Conservation (phyloP, 2,113 vertebrate species). For the Lethenteron camtschaticum region DNA sequence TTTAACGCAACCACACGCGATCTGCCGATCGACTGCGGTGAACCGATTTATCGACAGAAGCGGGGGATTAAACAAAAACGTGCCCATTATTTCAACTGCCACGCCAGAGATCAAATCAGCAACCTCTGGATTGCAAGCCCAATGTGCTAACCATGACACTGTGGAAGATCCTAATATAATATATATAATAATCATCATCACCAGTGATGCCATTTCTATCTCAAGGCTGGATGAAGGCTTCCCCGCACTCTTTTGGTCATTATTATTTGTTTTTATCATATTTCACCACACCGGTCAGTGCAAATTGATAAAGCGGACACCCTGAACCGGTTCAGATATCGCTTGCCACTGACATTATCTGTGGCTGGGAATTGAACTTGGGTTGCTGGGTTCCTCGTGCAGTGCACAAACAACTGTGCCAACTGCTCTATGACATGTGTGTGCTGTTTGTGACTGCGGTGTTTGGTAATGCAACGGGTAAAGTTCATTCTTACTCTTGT, state of each 20-base stretch:
- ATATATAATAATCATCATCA: too few species aligned
- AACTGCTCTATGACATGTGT: background rate
- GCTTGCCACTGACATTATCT: background rate
- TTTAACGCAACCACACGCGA: too few species aligned
- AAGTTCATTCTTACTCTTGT: constrained; percentile 40
- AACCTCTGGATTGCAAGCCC: too few species aligned
- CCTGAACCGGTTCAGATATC: background rate
- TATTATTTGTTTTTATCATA: background rate
- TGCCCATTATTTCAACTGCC: too few species aligned
- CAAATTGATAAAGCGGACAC: background rate
- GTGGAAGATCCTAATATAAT: too few species aligned
- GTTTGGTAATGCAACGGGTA: background rate
- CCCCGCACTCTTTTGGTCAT: background rate
- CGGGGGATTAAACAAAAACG: too few species aligned
- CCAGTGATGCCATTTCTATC: too few species aligned
- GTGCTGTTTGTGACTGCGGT: background rate
- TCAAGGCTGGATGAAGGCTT: background rate
- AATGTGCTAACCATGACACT: too few species aligned
- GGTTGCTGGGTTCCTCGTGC: background rate
- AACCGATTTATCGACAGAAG: too few species aligned
- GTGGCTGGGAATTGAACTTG: background rate
- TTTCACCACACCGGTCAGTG: background rate
- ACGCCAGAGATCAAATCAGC: too few species aligned
- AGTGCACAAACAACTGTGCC: background rate
- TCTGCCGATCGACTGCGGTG: too few species aligned